Percentiles rank a stretch among this genome's conserved stretches.
Evolutionary conservation across 1,140 invertebrate genomes (phyloP).

Genomic region (Drosophila bipectinata): DNA sequence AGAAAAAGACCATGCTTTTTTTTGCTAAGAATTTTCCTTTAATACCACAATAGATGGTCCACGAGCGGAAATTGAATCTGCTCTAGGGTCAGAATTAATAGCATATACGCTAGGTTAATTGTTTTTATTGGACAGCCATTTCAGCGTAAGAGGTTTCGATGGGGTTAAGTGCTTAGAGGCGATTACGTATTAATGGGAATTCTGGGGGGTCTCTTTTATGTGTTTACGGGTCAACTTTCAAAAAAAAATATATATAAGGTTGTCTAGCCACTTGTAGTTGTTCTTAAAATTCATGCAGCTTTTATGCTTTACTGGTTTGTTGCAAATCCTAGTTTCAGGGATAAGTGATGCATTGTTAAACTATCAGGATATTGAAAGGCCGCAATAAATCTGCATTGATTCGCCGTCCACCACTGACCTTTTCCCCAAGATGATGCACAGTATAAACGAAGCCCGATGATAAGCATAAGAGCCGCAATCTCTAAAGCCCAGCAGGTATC

Average conservation of each 20-base stretch:
- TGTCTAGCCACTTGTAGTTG: neutral
- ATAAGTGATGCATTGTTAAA: neutral
- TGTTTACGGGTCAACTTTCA: neutral
- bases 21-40: slow-evolving; percentile 26
- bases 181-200: slow-evolving; percentile 1
- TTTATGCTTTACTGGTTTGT: neutral
- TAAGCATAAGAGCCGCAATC: slow-evolving; percentile 23
- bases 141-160: neutral
- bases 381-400: slow-evolving; percentile 27
- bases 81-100: slow-evolving; percentile 34
- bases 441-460: slow-evolving; percentile 14
- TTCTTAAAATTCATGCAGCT: neutral
- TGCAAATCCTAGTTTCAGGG: neutral
- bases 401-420: slow-evolving; percentile 13
- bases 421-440: slow-evolving; percentile 6
- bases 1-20: slow-evolving; percentile 7
- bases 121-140: slow-evolving; percentile 30
- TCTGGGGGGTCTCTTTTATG: neutral
- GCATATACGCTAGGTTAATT: slow-evolving; percentile 36
- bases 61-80: slow-evolving; percentile 44
- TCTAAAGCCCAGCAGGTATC: slow-evolving; percentile 39
- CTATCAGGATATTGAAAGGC: neutral
- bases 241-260: neutral
- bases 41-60: slow-evolving; percentile 39
- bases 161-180: slow-evolving; percentile 2